These are phyloP conservation scores for Drosophila eugracilis DNA, from an alignment of 1,140 invertebrate genomes.

Conservation along the genomic window DNA sequence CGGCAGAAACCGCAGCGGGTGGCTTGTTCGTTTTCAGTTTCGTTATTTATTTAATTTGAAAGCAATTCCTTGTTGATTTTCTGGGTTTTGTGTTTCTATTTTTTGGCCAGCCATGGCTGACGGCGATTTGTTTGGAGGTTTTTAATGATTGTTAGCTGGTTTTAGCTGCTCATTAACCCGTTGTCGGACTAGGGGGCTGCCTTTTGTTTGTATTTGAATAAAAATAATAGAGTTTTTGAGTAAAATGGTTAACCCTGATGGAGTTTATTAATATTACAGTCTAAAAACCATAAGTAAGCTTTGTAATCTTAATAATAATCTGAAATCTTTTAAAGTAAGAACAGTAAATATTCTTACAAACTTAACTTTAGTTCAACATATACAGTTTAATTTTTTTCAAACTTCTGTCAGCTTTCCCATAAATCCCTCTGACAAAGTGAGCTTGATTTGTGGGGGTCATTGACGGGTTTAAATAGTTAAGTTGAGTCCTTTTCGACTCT, in stretches of 20 bases:
- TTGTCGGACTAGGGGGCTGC: not conserved
- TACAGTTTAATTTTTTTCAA: too few species aligned
- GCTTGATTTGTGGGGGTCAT: conserved; percentile 33
- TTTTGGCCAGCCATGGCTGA: conserved; percentile 30
- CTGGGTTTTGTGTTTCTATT: conserved; percentile 23
- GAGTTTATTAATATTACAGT: too few species aligned
- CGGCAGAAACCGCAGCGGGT: conserved; percentile 11
- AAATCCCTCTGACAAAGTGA: conserved; percentile 17
- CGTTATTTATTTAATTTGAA: conserved; percentile 77
- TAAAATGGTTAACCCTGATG: too few species aligned
- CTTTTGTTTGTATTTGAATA: too few species aligned
- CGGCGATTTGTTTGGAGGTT: conserved; percentile 42
- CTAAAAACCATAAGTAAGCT: too few species aligned
- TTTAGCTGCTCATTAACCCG: conserved; percentile 42
- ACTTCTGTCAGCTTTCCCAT: too few species aligned
- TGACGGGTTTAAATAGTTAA: conserved; percentile 69
- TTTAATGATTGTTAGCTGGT: conserved; percentile 29
- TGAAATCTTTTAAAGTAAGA: too few species aligned
- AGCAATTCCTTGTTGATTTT: conserved; percentile 56
- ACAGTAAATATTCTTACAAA: too few species aligned
- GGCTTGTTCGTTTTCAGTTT: conserved; percentile 29
- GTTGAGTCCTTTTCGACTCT: conserved; percentile 43
- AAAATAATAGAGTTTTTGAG: not conserved
- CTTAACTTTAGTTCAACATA: too few species aligned
- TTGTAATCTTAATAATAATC: too few species aligned